Percentiles rank a stretch among this genome's conserved stretches.
These are phyloP conservation scores for Hermaeophaga mercurialis DNA, from an alignment of 2,888 invertebrate genomes.

Conservation along the genomic window DNA sequence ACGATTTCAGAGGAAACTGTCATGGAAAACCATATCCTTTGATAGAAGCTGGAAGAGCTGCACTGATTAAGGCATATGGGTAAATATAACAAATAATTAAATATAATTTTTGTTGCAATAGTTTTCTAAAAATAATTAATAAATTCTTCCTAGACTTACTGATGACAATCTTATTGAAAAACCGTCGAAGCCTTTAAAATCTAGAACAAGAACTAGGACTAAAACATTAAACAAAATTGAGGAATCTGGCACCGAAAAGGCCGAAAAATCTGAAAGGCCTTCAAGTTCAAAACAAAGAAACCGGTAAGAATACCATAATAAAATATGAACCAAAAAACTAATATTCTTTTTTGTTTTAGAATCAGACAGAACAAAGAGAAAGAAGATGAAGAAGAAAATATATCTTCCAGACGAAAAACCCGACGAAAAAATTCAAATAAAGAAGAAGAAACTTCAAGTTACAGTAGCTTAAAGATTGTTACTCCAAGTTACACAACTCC, in stretches of 20 bases:
- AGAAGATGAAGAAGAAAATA: constrained; percentile 17
- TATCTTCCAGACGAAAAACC: constrained; percentile 34
- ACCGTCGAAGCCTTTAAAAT: constrained; percentile 51
- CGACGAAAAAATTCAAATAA: constrained; percentile 31
- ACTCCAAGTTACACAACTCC: constrained; percentile 67
- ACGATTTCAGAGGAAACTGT: constrained; percentile 91
- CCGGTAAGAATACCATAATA: constrained; percentile 35
- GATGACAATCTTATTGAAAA: constrained; percentile 54
- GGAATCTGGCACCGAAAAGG: constrained; percentile 39
- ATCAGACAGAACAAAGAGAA: constrained; percentile 3
- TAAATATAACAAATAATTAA: constrained; percentile 48
- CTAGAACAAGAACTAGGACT: constrained; percentile 45
- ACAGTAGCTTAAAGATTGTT: constrained; percentile 53
- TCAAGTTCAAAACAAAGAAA: constrained; percentile 38
- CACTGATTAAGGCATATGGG: constrained; percentile 71
- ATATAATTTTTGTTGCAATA: neutral
- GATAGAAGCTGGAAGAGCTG: constrained; percentile 88
- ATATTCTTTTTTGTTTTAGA: constrained; percentile 13
- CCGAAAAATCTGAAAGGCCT: constrained; percentile 40
- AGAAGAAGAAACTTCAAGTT: constrained; percentile 57
- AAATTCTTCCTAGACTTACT: constrained; percentile 47
- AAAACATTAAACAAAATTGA: constrained; percentile 34
- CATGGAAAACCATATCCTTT: constrained; percentile 86
- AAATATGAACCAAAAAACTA: neutral
- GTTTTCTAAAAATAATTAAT: too few species aligned